phyloP scores from a whole-genome alignment of 2,797 vertebrate species.

The Ciconia nigra region DNA sequence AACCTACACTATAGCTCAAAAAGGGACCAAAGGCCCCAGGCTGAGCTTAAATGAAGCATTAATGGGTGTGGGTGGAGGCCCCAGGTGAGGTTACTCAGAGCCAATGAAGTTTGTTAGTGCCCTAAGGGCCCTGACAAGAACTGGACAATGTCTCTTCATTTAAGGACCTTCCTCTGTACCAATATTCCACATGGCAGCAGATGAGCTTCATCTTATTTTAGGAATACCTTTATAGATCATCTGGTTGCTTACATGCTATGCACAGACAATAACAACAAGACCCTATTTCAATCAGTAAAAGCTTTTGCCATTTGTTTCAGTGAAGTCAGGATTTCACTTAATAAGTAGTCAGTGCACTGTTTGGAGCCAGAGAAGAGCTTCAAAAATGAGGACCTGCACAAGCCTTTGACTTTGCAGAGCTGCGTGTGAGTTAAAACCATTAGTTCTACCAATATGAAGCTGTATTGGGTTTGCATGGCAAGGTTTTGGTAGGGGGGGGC shows the following conservation, averaged over 20 bases:
- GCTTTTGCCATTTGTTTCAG: background rate
- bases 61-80: background rate
- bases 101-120: background rate
- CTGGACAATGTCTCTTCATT: background rate
- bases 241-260: background rate
- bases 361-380: background rate
- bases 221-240: background rate
- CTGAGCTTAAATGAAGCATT: background rate
- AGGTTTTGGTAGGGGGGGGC: background rate
- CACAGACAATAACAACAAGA: background rate
- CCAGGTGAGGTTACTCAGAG: background rate
- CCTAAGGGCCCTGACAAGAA: background rate
- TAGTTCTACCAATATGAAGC: background rate
- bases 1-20: background rate
- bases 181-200: background rate
- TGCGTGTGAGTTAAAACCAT: background rate
- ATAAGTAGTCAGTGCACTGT: too few relatives aligned
- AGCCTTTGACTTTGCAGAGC: background rate
- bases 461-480: background rate
- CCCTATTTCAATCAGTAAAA: background rate
- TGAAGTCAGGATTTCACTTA: background rate
- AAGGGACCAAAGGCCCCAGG: fast-evolving
- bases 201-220: background rate
- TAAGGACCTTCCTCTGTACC: background rate
- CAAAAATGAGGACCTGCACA: background rate